phyloP scores from a whole-genome alignment of 2,113 vertebrate species.

The Prinia subflava region DNA sequence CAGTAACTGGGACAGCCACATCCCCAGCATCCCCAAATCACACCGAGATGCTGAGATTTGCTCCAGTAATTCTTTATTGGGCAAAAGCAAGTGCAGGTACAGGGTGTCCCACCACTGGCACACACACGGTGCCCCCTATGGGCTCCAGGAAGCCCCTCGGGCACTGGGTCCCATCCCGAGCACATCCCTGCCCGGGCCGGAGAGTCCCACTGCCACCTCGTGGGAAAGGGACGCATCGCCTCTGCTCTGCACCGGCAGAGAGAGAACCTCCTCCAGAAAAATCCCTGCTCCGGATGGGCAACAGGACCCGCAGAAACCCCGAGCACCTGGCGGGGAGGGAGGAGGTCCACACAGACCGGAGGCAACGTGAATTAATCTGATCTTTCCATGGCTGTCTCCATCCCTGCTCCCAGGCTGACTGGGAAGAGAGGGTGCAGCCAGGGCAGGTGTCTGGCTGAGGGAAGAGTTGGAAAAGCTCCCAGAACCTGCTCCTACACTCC shows the following conservation, averaged over 20 bases:
- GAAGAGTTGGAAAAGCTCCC: not conserved
- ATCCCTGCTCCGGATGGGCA: not conserved
- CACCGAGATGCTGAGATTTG: not conserved
- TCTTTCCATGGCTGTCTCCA: not conserved
- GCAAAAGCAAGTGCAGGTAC: not conserved
- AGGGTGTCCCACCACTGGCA: not conserved
- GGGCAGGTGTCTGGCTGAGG: not conserved
- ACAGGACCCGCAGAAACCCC: not conserved
- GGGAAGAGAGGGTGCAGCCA: not conserved
- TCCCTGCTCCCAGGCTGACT: not conserved
- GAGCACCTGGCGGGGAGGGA: not conserved
- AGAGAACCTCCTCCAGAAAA: not conserved
- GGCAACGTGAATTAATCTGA: not conserved
- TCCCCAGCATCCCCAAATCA: not conserved
- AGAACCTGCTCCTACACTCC: not conserved
- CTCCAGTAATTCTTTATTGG: conserved; percentile 17
- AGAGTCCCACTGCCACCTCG: conserved; percentile 63
- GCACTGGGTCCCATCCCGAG: not conserved
- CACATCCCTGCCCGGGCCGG: not conserved
- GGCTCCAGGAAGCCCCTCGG: not conserved
- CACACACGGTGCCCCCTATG: fast-evolving
- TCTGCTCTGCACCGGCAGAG: not conserved
- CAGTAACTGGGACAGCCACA: not conserved
- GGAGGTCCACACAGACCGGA: not conserved
- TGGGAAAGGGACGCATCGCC: conserved; percentile 17